Conservation (phyloP, 2,888 invertebrate genomes). For the Aleiodes leptofemur region DNA sequence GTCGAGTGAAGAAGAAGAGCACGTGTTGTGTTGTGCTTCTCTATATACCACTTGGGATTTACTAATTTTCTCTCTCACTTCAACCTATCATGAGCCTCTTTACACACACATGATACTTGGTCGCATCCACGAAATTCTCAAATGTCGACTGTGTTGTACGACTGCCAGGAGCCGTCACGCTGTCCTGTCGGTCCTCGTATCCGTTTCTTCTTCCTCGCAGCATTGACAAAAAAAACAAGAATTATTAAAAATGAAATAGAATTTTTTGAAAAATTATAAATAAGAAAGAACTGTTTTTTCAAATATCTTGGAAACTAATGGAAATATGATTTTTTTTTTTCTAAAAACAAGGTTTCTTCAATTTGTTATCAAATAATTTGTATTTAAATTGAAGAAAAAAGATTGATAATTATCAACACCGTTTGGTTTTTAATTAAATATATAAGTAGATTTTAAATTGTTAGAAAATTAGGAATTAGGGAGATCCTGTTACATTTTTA, state of each 20-base stretch:
- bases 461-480: slow-evolving; percentile 10
- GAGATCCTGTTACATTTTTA: not conserved
- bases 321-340: not conserved
- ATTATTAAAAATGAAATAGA: slow-evolving; percentile 24
- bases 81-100: slow-evolving; percentile 37
- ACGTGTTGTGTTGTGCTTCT: slow-evolving; percentile 50
- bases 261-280: slow-evolving; percentile 4
- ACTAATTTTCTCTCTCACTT: slow-evolving; percentile 55
- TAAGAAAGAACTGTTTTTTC: not conserved
- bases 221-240: slow-evolving; percentile 25
- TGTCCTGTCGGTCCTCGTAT: slow-evolving; percentile 70
- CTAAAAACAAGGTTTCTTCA: slow-evolving; percentile 4
- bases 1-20: slow-evolving; percentile 62
- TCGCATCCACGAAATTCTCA: slow-evolving; percentile 46
- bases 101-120: slow-evolving; percentile 35
- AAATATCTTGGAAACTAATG: not conserved
- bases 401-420: too few species aligned
- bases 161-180: slow-evolving; percentile 75
- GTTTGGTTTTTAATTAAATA: too few species aligned
- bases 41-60: slow-evolving; percentile 3
- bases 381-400: too few species aligned
- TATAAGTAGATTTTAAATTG: slow-evolving; percentile 20
- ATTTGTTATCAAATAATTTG: too few species aligned
- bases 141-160: slow-evolving; percentile 61
- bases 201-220: slow-evolving; percentile 54